phyloP scores from a whole-genome alignment of 2,797 vertebrate genomes.

The Helarctos malayanus region DNA sequence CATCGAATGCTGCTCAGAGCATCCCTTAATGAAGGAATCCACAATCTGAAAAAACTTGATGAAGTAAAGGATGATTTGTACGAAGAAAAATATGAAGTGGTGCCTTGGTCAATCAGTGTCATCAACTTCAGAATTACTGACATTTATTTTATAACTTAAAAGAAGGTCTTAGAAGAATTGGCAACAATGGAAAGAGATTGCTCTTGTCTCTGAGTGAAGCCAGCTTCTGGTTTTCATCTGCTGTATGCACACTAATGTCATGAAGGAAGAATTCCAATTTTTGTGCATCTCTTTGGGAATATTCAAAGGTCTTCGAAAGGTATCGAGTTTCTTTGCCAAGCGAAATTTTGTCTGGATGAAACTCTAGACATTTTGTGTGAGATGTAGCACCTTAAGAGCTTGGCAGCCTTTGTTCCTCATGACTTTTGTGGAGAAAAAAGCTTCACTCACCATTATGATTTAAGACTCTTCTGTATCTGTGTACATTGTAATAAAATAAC shows the following conservation, averaged over 20 bases:
- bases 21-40: neutral
- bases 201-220: neutral
- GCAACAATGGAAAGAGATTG: slow-evolving; percentile 1
- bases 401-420: neutral
- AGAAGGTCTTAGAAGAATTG: neutral
- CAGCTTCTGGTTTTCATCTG: slow-evolving; percentile 36
- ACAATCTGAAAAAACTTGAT: neutral
- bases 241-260: neutral
- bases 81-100: neutral
- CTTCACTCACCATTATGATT: neutral
- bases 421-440: slow-evolving; percentile 22
- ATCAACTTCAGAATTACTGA: neutral
- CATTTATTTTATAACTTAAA: slow-evolving; percentile 47
- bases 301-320: slow-evolving; percentile 15
- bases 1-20: neutral
- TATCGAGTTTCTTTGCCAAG: neutral
- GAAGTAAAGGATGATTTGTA: neutral
- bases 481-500: neutral
- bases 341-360: slow-evolving; percentile 15
- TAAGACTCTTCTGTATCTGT: neutral
- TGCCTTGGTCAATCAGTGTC: neutral
- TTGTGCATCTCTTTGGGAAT: slow-evolving; percentile 44
- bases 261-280: slow-evolving; percentile 42
- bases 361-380: neutral
- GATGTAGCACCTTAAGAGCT: neutral